Conservation (phyloP, 2,113 vertebrate species). For the Leptobrachium leishanense region DNA sequence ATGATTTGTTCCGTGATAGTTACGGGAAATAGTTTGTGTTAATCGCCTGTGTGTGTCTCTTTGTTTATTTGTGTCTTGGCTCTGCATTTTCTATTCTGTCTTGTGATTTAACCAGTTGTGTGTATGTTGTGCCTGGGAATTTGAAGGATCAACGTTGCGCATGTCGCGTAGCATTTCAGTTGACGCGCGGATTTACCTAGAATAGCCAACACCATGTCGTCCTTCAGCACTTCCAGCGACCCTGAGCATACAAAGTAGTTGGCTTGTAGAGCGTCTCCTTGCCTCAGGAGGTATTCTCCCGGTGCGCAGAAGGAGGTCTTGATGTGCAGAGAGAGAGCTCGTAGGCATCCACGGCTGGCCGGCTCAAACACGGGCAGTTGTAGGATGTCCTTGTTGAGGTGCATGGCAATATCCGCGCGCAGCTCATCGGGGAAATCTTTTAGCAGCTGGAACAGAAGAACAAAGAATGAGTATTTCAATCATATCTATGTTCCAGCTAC, state of each 20-base stretch:
- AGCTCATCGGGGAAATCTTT: slow-evolving; percentile 94
- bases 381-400: slow-evolving; percentile 95
- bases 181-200: slow-evolving; percentile 71
- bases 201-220: slow-evolving; percentile 88
- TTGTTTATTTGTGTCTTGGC: too few species aligned
- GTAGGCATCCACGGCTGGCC: slow-evolving; percentile 88
- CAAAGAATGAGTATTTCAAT: not conserved
- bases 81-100: too few species aligned
- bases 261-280: slow-evolving; percentile 89
- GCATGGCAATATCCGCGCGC: slow-evolving; percentile 64
- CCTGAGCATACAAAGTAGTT: slow-evolving; percentile 93
- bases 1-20: too few species aligned
- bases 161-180: too few species aligned
- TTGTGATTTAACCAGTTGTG: too few species aligned
- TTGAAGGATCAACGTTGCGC: too few species aligned
- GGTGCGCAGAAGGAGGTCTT: slow-evolving; percentile 94
- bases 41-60: too few species aligned
- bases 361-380: slow-evolving; percentile 87
- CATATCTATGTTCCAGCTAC: too few species aligned
- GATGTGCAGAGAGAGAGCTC: slow-evolving; percentile 91
- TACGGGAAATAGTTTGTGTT: too few species aligned
- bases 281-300: slow-evolving; percentile 89
- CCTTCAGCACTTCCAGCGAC: slow-evolving; percentile 90
- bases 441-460: slow-evolving; percentile 73
- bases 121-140: too few species aligned